phyloP scores from a whole-genome alignment of 2,113 vertebrate genomes.

The Pampusana beccarii region DNA sequence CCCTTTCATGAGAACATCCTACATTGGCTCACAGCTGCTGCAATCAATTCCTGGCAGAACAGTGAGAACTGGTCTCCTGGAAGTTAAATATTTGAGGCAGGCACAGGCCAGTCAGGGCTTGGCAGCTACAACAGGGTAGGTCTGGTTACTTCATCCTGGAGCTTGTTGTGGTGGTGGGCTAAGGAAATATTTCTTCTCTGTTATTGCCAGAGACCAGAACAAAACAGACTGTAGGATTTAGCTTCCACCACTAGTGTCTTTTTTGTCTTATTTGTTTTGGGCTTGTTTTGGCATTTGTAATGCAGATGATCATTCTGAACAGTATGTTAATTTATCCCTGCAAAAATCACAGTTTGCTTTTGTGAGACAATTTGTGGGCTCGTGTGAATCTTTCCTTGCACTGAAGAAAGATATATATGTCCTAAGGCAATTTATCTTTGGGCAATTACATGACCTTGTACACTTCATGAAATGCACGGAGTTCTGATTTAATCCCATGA shows the following conservation, averaged over 20 bases:
- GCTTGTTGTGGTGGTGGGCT: background rate
- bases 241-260: background rate
- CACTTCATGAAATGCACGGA: background rate
- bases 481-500: background rate
- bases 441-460: background rate
- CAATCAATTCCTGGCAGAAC: constrained; percentile 30
- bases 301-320: background rate
- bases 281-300: background rate
- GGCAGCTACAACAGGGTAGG: background rate
- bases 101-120: background rate
- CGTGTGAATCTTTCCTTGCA: background rate
- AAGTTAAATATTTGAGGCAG: background rate
- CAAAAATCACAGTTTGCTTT: background rate
- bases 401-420: background rate
- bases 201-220: background rate
- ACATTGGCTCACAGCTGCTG: background rate
- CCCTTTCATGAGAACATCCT: background rate
- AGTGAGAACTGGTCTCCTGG: constrained; percentile 8
- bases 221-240: background rate
- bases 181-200: background rate
- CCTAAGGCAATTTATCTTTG: background rate
- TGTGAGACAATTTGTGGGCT: background rate
- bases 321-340: background rate
- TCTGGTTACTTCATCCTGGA: background rate
- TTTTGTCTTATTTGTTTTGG: background rate